Evolutionary conservation across 1,140 invertebrate species (phyloP), one percentile per base, ranked within the genome.

Genomic region (Globodera ellingtonae): DNA sequence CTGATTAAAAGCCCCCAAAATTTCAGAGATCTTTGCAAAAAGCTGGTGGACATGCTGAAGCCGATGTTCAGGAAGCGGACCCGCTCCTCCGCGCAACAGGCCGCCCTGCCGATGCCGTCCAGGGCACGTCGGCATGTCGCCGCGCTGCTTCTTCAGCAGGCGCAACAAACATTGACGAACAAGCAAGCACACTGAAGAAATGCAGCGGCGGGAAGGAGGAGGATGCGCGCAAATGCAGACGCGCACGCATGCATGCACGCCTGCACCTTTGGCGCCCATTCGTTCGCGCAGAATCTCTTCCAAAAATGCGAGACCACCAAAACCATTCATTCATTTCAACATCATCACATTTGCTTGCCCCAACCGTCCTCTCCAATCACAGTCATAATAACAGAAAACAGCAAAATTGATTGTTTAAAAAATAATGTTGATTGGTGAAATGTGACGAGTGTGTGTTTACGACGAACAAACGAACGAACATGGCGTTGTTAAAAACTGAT

Each of bases 11-110:
- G 56, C 2, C 52, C 13, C 10, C 13, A n/a, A 13, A 18, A 6
- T 62, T 70, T 70, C 67, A 70, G 67, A 13, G 35, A 70, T 47
- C 24, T 81, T 44, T 81, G 79, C 72, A 48, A 67, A 21, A 77
- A 80, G 59, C 62, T 81, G 50, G 72, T 81, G 77, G 78, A 81
- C 15, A 69, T 81, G 78, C 72, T 81, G 52, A 73, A 81, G 66
- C 79, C 79, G 48, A 81, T 81, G 79, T 81, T 81, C 72, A 65
- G 74, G n/a, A 66, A 81, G 24, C 59, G 72, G 44, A 75, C 75
- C 15, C 9, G 2, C 56, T 15, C 5, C 13, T 13, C 56, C 18
- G 56, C 56, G 13, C 56, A n/a, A 18, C 5, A 6, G 56, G 1
- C 18, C 3, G 4, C 6, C 18, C 13, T 62, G 56, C 56, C 56